phyloP scores from a whole-genome alignment of 2,888 invertebrate genomes.

The Tipula helvola region DNA sequence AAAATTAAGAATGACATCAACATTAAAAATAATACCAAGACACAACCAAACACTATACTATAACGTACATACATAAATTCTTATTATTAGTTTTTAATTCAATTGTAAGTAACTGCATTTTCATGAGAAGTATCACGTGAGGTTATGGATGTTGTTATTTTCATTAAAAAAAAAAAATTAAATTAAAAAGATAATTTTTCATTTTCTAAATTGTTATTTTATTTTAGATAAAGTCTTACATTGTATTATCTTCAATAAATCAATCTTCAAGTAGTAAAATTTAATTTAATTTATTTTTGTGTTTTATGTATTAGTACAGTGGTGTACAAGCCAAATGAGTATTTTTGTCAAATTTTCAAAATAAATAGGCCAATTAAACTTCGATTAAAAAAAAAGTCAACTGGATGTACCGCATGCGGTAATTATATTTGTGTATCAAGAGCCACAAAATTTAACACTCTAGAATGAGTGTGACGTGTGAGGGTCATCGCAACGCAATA shows the following conservation, averaged over 20 bases:
- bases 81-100: neutral
- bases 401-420: too few relatives aligned
- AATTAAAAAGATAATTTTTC: neutral
- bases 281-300: neutral
- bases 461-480: too few relatives aligned
- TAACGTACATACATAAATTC: neutral
- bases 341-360: neutral
- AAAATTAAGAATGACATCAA: neutral
- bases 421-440: too few relatives aligned
- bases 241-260: neutral
- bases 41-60: neutral
- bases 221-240: neutral
- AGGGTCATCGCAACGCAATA: too few relatives aligned
- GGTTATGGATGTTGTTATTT: neutral
- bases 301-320: neutral
- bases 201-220: neutral
- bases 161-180: neutral
- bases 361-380: too few relatives aligned
- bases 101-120: neutral
- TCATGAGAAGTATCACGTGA: neutral
- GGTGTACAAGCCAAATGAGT: neutral
- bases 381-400: too few relatives aligned
- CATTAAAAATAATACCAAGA: neutral
- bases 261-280: neutral
- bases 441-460: too few relatives aligned